Percentiles rank a stretch among this genome's conserved stretches.
These are phyloP conservation scores for Polymixis flavicincta DNA, from an alignment of 2,888 invertebrate genomes.

Conservation along the genomic window DNA sequence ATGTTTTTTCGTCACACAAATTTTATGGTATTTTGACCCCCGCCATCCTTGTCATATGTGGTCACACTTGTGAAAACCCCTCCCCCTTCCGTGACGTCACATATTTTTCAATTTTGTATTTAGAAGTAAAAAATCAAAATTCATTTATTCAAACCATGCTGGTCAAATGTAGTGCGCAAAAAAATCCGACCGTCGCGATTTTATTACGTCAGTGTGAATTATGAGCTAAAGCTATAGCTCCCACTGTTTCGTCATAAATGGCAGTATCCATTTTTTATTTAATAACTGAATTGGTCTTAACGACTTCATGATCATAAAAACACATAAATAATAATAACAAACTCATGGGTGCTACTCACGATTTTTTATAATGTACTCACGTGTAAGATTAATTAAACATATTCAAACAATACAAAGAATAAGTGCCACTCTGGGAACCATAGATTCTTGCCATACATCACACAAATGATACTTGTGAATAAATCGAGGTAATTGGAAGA, in stretches of 20 bases:
- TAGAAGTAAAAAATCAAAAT: too few relatives aligned
- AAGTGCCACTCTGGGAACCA: constrained; percentile 29
- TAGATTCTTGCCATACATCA: constrained; percentile 28
- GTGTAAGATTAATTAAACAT: constrained; percentile 50
- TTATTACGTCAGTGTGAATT: too few relatives aligned
- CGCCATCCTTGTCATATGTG: too few relatives aligned
- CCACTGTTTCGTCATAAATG: constrained; percentile 19
- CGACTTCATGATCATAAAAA: constrained; percentile 40
- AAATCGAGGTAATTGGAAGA: constrained; percentile 35
- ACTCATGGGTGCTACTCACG: constrained; percentile 40
- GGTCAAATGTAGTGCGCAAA: too few relatives aligned
- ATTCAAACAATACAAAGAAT: constrained; percentile 57
- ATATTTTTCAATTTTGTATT: too few relatives aligned
- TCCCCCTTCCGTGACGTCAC: too few relatives aligned
- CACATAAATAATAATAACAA: constrained; percentile 22
- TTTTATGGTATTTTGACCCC: too few relatives aligned
- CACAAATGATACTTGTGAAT: constrained; percentile 38
- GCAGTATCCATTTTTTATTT: constrained; percentile 31
- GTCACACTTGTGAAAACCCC: too few relatives aligned
- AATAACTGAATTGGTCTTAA: constrained; percentile 30
- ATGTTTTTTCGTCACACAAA: too few relatives aligned
- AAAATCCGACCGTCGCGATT: too few relatives aligned
- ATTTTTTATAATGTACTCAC: constrained; percentile 53
- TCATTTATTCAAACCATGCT: too few relatives aligned
- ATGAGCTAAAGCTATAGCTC: background rate